Evolutionary conservation across 23 tunicate genomes (phyloP).

Genomic region (Halocynthia aurantium): DNA sequence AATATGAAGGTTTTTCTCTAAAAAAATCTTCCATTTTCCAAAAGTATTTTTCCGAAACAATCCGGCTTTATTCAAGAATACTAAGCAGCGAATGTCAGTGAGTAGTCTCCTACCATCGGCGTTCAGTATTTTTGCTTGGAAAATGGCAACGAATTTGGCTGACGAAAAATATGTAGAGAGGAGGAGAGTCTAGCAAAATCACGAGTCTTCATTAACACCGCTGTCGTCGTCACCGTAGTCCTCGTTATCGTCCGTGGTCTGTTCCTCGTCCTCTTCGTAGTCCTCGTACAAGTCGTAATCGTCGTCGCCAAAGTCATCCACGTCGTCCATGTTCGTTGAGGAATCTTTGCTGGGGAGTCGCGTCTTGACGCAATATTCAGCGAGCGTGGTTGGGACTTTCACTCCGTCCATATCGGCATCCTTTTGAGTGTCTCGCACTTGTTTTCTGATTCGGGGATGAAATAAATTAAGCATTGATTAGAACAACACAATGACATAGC

Average conservation of each 20-base stretch:
- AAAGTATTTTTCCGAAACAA: no score
- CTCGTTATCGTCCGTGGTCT: slow-evolving; percentile 67
- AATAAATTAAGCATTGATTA: no score
- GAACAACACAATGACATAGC: no score
- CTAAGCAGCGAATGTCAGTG: no score
- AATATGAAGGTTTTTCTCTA: no score
- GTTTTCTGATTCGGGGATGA: slow-evolving; percentile 26
- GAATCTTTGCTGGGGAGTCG: slow-evolving; percentile 84
- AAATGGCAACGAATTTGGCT: no score
- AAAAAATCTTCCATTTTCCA: no score
- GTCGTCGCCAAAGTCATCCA: slow-evolving; percentile 60
- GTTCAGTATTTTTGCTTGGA: no score
- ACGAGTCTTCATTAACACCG: slow-evolving; percentile 50
- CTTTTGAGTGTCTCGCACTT: slow-evolving; percentile 84
- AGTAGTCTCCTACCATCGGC: no score
- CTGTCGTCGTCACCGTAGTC: slow-evolving; percentile 79
- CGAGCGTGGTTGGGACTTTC: slow-evolving; percentile 79
- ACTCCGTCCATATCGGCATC: slow-evolving; percentile 92
- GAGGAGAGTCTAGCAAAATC: neutral
- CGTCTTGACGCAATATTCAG: slow-evolving; percentile 88
- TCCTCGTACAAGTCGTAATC: slow-evolving; percentile 49
- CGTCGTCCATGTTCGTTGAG: slow-evolving; percentile 58
- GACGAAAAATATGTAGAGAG: no score
- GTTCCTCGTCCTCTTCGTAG: slow-evolving; percentile 66
- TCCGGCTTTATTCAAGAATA: no score